Evolutionary conservation across 2,888 invertebrate species (phyloP).

Genomic region (Allophyes oxyacanthae): DNA sequence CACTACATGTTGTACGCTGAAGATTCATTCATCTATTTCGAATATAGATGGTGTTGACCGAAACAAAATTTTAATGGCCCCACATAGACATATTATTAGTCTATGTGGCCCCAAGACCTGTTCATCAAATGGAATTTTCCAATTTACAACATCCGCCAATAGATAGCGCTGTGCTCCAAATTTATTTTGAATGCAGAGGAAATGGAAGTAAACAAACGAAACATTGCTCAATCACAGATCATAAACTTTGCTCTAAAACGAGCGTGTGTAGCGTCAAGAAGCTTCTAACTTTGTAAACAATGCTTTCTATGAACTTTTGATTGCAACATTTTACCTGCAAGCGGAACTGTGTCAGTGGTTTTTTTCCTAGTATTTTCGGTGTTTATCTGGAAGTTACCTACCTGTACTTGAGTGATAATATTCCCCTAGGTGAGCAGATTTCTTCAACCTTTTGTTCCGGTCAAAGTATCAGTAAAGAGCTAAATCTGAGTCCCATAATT

Average conservation of each 20-base stretch:
- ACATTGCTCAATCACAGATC: conserved; percentile 28
- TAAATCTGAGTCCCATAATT: too few relatives aligned
- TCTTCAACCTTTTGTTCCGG: too few relatives aligned
- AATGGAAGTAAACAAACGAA: conserved; percentile 22
- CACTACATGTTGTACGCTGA: not conserved
- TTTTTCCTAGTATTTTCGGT: not conserved
- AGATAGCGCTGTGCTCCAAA: conserved; percentile 20
- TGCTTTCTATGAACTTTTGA: conserved; percentile 23
- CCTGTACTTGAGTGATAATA: too few relatives aligned
- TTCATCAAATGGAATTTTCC: not conserved
- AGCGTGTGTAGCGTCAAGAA: not conserved
- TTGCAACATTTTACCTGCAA: not conserved
- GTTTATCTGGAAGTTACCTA: too few relatives aligned
- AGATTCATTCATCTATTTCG: too few relatives aligned
- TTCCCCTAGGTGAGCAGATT: too few relatives aligned
- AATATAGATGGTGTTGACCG: conserved; percentile 1
- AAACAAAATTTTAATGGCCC: not conserved
- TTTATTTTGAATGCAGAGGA: not conserved
- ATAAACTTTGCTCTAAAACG: conserved; percentile 2
- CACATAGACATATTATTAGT: too few relatives aligned
- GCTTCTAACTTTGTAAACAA: conserved; percentile 25
- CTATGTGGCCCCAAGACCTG: too few relatives aligned
- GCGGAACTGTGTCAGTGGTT: not conserved
- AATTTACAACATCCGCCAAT: not conserved
- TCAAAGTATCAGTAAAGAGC: too few relatives aligned